A percentile compares a stretch with the other conserved stretches of the same genome.
Conservation (phyloP, 2,888 invertebrate genomes). For the Drosophila nr. perissopoda region DNA sequence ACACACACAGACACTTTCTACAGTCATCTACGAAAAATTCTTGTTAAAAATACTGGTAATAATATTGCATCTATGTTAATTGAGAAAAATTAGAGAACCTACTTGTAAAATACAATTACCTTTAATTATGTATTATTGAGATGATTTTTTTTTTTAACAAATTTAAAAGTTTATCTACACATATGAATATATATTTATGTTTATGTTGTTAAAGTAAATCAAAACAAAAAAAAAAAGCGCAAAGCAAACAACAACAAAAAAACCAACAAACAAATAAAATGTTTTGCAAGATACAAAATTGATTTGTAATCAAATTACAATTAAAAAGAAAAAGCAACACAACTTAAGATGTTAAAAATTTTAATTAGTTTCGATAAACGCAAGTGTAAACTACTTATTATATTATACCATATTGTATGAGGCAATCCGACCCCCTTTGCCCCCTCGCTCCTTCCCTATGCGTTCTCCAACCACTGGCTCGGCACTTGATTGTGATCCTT, state of each 20-base stretch:
- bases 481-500: conserved; percentile 43
- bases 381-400: conserved; percentile 21
- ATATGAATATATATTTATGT: conserved; percentile 71
- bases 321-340: conserved; percentile 37
- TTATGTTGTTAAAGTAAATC: conserved; percentile 76
- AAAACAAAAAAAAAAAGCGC: conserved; percentile 33
- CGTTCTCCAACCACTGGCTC: background rate
- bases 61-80: conserved; percentile 71
- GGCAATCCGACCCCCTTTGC: background rate
- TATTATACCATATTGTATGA: conserved; percentile 33
- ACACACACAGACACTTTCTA: conserved; percentile 29
- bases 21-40: conserved; percentile 70
- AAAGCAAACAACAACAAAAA: conserved; percentile 30
- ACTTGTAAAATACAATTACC: conserved; percentile 76
- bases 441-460: conserved; percentile 7
- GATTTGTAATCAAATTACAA: conserved; percentile 80
- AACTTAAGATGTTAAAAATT: conserved; percentile 42
- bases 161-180: conserved; percentile 66
- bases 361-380: conserved; percentile 39
- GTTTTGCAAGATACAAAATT: conserved; percentile 45
- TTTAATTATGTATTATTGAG: conserved; percentile 68
- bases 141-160: conserved; percentile 70
- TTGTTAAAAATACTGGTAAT: conserved; percentile 74
- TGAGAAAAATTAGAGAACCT: conserved; percentile 59
- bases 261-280: conserved; percentile 23